These are phyloP conservation scores for Anticlea derivata DNA, from an alignment of 2,888 invertebrate species.

Conservation along the genomic window DNA sequence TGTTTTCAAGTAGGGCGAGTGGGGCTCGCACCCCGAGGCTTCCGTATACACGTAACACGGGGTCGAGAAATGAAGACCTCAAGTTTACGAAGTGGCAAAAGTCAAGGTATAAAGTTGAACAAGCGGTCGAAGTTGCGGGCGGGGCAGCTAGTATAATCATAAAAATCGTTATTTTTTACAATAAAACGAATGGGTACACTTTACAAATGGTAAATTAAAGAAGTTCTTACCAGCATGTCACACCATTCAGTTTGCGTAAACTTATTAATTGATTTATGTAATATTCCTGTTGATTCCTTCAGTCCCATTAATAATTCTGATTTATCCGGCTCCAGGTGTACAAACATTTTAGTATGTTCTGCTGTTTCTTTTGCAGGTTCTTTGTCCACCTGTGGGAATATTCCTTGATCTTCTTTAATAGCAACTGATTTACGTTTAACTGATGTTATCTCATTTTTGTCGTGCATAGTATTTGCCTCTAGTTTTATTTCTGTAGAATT, in stretches of 20 bases:
- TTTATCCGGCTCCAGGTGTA: constrained; percentile 8
- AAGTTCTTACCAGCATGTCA: constrained; percentile 54
- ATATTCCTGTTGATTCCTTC: constrained; percentile 16
- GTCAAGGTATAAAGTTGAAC: no score
- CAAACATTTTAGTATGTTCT: neutral
- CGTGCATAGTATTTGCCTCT: neutral
- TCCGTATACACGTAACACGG: no score
- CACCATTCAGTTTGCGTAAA: constrained; percentile 64
- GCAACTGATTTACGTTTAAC: constrained; percentile 30
- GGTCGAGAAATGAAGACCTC: no score
- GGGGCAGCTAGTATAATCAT: no score
- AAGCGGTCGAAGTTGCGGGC: no score
- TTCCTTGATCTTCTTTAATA: constrained; percentile 16
- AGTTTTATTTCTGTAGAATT: constrained; percentile 5
- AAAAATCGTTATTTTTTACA: no score
- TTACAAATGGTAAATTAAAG: no score
- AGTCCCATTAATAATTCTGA: constrained; percentile 7
- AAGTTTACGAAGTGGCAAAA: no score
- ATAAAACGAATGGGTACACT: no score
- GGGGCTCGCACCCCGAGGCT: no score
- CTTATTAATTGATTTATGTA: constrained; percentile 31
- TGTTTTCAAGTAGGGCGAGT: no score
- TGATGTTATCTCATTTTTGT: constrained; percentile 5
- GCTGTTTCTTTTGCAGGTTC: neutral
- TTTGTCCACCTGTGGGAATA: neutral